Conservation (phyloP, 2,113 vertebrate species). For the Gasterosteus nipponicus region DNA sequence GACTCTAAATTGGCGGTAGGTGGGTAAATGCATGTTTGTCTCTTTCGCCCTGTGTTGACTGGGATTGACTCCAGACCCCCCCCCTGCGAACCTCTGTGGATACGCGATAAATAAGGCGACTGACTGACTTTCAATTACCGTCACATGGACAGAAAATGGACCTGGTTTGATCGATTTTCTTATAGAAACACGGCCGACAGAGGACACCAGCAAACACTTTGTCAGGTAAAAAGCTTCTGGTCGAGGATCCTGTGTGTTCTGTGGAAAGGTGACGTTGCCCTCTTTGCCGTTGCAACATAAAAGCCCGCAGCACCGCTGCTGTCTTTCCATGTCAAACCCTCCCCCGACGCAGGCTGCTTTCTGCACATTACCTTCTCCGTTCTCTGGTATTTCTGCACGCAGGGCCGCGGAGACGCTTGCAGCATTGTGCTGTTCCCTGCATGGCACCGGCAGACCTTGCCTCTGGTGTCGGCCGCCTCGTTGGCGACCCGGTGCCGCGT, state of each 20-base stretch:
- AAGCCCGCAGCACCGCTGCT: background rate
- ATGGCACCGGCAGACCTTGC: slow-evolving; percentile 60
- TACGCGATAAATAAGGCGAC: no score
- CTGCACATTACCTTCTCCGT: background rate
- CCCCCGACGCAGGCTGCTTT: slow-evolving; percentile 7
- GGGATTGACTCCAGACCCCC: no score
- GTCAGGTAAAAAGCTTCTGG: no score
- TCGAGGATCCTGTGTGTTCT: background rate
- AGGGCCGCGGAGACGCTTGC: slow-evolving; percentile 23
- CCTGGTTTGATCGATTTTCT: background rate
- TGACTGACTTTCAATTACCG: background rate
- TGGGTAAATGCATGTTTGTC: no score
- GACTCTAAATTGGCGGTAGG: no score
- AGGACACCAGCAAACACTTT: background rate
- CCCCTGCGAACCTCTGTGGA: no score
- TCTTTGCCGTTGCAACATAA: background rate
- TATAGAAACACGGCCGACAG: background rate
- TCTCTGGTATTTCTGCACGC: slow-evolving; percentile 26
- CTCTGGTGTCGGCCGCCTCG: slow-evolving; percentile 52
- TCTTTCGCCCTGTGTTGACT: no score
- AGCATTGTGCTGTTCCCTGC: slow-evolving; percentile 36
- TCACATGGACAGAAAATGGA: background rate
- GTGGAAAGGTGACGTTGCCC: background rate
- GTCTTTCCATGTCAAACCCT: slow-evolving; percentile 18
- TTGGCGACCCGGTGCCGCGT: slow-evolving; percentile 49